phyloP scores from a whole-genome alignment of 2,888 invertebrate species.

The Sphaerophoria taeniata region DNA sequence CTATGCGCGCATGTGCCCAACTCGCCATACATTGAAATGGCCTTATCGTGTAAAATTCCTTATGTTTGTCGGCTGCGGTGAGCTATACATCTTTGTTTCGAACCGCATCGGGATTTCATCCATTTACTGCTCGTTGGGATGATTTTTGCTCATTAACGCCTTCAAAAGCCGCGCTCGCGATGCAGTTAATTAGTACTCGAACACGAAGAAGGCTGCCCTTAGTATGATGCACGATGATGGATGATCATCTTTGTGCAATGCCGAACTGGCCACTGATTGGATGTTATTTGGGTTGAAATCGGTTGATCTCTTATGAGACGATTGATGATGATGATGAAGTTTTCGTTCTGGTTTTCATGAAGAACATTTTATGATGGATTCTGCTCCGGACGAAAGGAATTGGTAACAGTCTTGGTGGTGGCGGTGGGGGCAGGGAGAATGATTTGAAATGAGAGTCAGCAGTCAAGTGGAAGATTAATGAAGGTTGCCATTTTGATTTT shows the following conservation, averaged over 20 bases:
- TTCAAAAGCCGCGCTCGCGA: slow-evolving; percentile 57
- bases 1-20: slow-evolving; percentile 13
- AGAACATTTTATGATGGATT: neutral
- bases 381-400: neutral
- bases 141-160: slow-evolving; percentile 71
- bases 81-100: slow-evolving; percentile 1
- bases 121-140: slow-evolving; percentile 32
- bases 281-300: slow-evolving; percentile 27
- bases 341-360: slow-evolving; percentile 24
- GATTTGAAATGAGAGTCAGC: slow-evolving; percentile 10
- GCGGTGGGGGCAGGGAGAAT: neutral
- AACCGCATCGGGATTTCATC: slow-evolving; percentile 2
- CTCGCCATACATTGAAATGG: slow-evolving; percentile 37
- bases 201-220: slow-evolving; percentile 73
- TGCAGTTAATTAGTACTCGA: slow-evolving; percentile 69
- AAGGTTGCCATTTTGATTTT: slow-evolving; percentile 61
- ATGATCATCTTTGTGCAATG: slow-evolving; percentile 65
- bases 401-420: neutral
- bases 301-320: neutral
- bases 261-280: slow-evolving; percentile 71
- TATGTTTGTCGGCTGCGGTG: slow-evolving; percentile 35
- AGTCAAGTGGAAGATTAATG: slow-evolving; percentile 35
- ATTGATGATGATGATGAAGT: slow-evolving; percentile 21
- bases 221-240: slow-evolving; percentile 63
- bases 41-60: slow-evolving; percentile 34